phyloP scores from a whole-genome alignment of 2,797 vertebrate genomes.

The Champsocephalus gunnari region DNA sequence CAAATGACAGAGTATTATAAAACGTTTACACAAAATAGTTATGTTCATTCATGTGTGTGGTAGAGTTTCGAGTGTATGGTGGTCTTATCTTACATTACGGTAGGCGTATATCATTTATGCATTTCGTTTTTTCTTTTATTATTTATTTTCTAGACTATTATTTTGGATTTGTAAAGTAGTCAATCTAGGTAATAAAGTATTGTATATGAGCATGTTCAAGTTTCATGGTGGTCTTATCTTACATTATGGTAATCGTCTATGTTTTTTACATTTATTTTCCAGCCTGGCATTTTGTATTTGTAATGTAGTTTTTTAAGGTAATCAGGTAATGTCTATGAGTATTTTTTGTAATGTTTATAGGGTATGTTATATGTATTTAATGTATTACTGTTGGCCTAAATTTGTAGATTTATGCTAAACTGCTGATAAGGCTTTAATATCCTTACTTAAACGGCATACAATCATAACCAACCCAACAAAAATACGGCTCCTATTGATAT shows the following conservation, averaged over 20 bases:
- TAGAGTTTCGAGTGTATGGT: not conserved
- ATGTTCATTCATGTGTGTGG: conserved; percentile 14
- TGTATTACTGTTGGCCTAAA: conserved; percentile 1
- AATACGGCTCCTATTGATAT: not conserved
- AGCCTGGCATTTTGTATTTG: not conserved
- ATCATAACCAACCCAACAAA: conserved; percentile 3
- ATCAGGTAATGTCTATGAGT: not conserved
- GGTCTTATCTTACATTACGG: not conserved
- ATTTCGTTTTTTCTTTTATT: not conserved
- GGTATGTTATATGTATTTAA: not conserved
- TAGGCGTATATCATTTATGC: too few species aligned
- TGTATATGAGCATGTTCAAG: not conserved
- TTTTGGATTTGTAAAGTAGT: not conserved
- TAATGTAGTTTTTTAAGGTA: not conserved
- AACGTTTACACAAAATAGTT: conserved; percentile 14
- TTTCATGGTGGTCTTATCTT: not conserved
- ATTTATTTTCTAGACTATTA: not conserved
- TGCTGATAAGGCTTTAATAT: not conserved
- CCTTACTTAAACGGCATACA: conserved; percentile 13
- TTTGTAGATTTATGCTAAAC: conserved; percentile 3
- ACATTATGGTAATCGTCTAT: not conserved
- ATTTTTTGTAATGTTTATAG: not conserved
- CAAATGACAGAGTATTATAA: conserved; percentile 25
- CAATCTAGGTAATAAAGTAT: not conserved
- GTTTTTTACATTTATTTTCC: not conserved